phyloP scores from a whole-genome alignment of 2,113 vertebrate genomes.

The Hystrix brachyura region DNA sequence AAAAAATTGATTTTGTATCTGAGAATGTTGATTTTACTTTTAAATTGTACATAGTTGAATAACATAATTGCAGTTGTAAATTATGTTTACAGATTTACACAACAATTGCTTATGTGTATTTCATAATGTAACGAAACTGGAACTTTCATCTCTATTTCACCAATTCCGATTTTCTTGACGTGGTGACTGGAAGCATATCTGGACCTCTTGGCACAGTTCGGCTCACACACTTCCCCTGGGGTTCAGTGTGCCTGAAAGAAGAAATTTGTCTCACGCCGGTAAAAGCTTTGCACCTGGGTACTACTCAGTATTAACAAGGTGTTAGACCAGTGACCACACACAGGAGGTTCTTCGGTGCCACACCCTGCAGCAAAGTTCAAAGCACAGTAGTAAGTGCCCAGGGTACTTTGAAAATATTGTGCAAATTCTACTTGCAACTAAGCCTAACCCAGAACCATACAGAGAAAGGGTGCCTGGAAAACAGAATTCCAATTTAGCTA shows the following conservation, averaged over 20 bases:
- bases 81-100: neutral
- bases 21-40: neutral
- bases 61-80: neutral
- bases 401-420: neutral
- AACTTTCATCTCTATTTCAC: neutral
- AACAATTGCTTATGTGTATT: neutral
- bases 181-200: neutral
- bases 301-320: neutral
- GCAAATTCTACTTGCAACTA: neutral
- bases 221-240: neutral
- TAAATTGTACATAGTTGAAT: neutral
- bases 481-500: neutral
- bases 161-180: neutral
- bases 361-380: neutral
- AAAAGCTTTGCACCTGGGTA: neutral
- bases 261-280: neutral
- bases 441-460: neutral
- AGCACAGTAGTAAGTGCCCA: neutral
- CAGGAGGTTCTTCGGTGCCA: neutral
- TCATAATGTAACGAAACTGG: neutral
- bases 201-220: neutral
- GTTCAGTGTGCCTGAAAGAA: neutral
- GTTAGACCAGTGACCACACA: neutral
- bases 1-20: neutral
- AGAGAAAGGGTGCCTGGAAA: neutral